Base-by-base conservation (phyloP, 2,888 invertebrate genomes). In the Drosophila buzzatii region DNA sequence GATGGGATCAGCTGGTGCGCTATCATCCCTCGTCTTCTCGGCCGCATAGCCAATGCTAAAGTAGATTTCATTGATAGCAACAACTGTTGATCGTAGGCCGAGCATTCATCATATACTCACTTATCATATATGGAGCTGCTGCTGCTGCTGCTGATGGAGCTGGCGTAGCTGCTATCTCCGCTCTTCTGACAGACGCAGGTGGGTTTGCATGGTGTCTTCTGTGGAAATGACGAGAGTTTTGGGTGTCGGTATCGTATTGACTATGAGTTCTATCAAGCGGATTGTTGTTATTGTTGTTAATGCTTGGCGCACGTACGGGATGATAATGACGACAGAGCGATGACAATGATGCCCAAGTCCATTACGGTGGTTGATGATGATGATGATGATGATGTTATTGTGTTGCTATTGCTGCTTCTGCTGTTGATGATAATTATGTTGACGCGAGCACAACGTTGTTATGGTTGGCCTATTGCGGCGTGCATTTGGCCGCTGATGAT, bases 1-100 rank as follows among this genome's bases (percentile, higher is more conserved):
- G 1, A 94, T 93, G 9, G 94, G 93, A 90, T 94, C 94, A 0
- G 94, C 94, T 8, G 94, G 93, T 10, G 83, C 49, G 3, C 83
- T 84, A 35, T 87, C 70, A 23, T 88, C 83, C 57, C 62, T 47
- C 1, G 52, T 14, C 58, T 76, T 79, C 7, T 64, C 70, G 1
- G 72, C 56, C 1, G 76, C 77, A 55, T 85, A 89, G 0, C 33
- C 70, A 49, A 85, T 75, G 47, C 87, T 86, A 52, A 18, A 47
- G 16, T n/a, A n/a, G 37, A 51, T 51, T 2, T 18, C 53, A 39
- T 37, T 37, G 39, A 18, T 47, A 47, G n/a, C n/a, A n/a, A 16
- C 5, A n/a, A 16, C 5, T 9, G 14, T 6, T 7, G 23, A 37
- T 16, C 37, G 2, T 33, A 16, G 52, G 31, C 14, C 1, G 16